Conservation (phyloP, 2,888 invertebrate genomes). For the Parnassius smintheus region DNA sequence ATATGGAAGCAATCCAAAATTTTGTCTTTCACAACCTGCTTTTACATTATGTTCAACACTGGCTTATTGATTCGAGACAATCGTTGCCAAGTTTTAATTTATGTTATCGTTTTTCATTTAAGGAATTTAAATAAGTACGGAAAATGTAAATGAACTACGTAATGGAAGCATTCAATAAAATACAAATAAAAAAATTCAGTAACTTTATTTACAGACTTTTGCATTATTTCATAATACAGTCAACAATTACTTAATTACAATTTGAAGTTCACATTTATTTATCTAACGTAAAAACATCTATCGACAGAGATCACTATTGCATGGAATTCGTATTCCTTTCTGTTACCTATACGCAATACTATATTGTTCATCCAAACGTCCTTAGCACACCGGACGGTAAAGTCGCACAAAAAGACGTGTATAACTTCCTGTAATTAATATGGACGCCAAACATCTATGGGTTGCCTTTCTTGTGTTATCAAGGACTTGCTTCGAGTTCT, state of each 20-base stretch:
- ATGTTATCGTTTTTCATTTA: slow-evolving; percentile 23
- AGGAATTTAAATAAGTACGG: slow-evolving; percentile 8
- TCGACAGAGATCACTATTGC: slow-evolving; percentile 61
- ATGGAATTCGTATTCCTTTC: slow-evolving; percentile 50
- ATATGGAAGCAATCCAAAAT: slow-evolving; percentile 73
- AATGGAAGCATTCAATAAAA: neutral
- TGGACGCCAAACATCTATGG: slow-evolving; percentile 90
- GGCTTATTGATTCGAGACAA: slow-evolving; percentile 42
- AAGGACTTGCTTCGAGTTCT: slow-evolving; percentile 70
- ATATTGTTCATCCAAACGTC: slow-evolving; percentile 32
- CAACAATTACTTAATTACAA: slow-evolving; percentile 75
- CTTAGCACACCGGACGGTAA: slow-evolving; percentile 55
- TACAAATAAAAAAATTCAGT: slow-evolving; percentile 59
- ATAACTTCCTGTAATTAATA: slow-evolving; percentile 72
- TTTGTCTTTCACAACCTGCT: slow-evolving; percentile 47
- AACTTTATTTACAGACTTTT: slow-evolving; percentile 79
- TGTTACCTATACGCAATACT: slow-evolving; percentile 34
- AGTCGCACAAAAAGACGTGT: slow-evolving; percentile 40
- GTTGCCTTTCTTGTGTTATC: slow-evolving; percentile 69
- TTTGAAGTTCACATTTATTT: slow-evolving; percentile 75
- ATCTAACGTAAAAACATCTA: slow-evolving; percentile 75
- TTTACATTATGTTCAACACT: slow-evolving; percentile 43
- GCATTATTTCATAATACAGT: slow-evolving; percentile 80
- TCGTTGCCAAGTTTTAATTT: slow-evolving; percentile 43
- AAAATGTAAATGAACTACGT: slow-evolving; percentile 37